These are phyloP conservation scores for Halesus radiatus DNA, from an alignment of 1,140 invertebrate genomes.

Conservation along the genomic window DNA sequence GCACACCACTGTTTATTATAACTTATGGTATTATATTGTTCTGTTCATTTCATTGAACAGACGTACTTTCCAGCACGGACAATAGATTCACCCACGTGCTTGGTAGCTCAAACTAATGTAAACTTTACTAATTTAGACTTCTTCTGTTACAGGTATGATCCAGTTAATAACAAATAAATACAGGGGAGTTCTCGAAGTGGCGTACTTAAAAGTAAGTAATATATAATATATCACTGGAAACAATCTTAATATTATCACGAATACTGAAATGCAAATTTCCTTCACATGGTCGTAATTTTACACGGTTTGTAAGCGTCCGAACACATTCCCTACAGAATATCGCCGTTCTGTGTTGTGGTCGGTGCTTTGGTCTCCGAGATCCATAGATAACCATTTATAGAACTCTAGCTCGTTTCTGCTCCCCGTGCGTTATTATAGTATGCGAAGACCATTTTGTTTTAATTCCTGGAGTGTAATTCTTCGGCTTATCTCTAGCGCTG, in stretches of 20 bases:
- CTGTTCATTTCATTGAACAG: no score
- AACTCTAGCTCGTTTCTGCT: conserved; percentile 33
- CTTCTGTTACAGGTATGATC: conserved; percentile 10
- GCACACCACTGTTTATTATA: no score
- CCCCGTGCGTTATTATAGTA: conserved; percentile 53
- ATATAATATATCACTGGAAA: neutral
- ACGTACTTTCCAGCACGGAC: no score
- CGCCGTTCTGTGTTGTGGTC: conserved; percentile 30
- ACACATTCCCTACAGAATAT: conserved; percentile 32
- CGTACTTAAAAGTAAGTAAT: conserved; percentile 2
- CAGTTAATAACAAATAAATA: neutral
- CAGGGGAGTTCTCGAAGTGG: neutral
- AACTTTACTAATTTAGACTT: neutral
- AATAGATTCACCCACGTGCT: no score
- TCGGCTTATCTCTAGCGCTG: conserved; percentile 39
- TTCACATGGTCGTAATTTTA: conserved; percentile 25
- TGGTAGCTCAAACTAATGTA: neutral
- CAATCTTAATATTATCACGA: conserved; percentile 22
- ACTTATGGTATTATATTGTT: no score
- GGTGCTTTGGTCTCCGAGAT: conserved; percentile 46
- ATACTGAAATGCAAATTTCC: conserved; percentile 16
- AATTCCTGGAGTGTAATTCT: conserved; percentile 53
- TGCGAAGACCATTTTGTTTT: conserved; percentile 54
- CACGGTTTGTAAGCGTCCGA: conserved; percentile 25
- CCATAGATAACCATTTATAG: conserved; percentile 58